Conservation (phyloP, 2,797 vertebrate genomes). For the Spheniscus humboldti region DNA sequence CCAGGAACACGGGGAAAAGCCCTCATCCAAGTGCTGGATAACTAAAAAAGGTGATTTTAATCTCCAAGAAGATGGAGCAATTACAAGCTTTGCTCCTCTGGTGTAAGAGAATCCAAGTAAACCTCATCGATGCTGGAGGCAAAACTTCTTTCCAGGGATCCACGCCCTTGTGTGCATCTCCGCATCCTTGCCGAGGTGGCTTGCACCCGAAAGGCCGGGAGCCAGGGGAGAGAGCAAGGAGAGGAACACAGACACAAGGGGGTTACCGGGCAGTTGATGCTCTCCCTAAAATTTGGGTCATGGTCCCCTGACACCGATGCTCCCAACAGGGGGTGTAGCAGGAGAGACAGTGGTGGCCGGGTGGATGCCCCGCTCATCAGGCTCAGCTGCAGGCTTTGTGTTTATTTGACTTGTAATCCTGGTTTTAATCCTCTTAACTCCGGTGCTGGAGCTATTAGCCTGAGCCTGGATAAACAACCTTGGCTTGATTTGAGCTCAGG, state of each 20-base stretch:
- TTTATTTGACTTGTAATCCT: neutral
- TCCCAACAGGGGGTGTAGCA: accelerated
- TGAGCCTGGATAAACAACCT: neutral
- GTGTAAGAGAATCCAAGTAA: neutral
- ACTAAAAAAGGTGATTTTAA: neutral
- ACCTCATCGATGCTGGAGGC: neutral
- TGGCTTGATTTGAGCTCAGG: neutral
- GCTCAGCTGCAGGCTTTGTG: neutral
- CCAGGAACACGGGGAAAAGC: neutral
- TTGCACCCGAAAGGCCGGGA: neutral
- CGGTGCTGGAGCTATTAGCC: neutral
- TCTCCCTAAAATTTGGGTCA: neutral
- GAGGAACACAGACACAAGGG: neutral
- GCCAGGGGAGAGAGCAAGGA: neutral
- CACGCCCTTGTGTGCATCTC: accelerated
- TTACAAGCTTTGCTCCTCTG: neutral
- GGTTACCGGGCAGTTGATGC: neutral
- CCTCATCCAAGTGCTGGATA: neutral
- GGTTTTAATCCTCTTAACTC: neutral
- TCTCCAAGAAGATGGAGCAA: neutral
- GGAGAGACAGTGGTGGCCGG: neutral
- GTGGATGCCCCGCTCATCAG: neutral
- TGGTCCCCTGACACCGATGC: accelerated
- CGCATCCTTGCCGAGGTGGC: neutral
- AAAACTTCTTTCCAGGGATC: neutral